Evolutionary conservation across 1,140 invertebrate genomes (phyloP), one percentile per base, ranked within the genome.

Genomic region (Teleogryllus occipitalis): DNA sequence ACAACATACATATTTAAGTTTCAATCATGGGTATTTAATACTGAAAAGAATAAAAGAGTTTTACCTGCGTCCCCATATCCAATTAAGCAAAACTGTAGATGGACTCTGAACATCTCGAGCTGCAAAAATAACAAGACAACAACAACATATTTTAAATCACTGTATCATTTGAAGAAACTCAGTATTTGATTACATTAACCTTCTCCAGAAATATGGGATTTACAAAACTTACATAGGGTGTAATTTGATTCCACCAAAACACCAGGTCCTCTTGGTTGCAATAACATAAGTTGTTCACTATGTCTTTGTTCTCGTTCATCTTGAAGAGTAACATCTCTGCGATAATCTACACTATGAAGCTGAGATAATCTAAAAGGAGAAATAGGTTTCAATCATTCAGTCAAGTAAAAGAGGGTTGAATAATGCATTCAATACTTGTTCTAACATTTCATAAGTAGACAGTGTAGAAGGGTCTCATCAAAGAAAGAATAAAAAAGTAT

Each of bases 31-130:
- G 27, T 39, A 39, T 39, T 39, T 39, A 39, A 39, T 39, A 39
- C 27, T 39, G 5, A 2, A 39, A 39, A 39, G 1, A 39, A 39
- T 39, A 47, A 79, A 46, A 27, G 22, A 7, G 47, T 14, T 22
- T 49, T 46, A 78, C 74, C 76, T 78, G 77, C 76, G 77, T 80
- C 93, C 93, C 89, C 92, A 91, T 77, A 94, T 85, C 93, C 93
- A 94, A 85, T 94, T 93, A 82, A 94, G 85, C 22, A 94, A 87
- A 78, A 93, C 92, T 82, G 91, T 93, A 78, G 92, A 92, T 75
- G 93, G 92, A 84, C 92, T 93, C 85, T 93, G 92, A 22, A 90
- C 90, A 84, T 93, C 89, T 83, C 92, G 91, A 84, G 92, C 92
- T 94, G 86, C 80, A 88, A 90, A 82, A 81, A 82, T 84, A 84